Evolutionary conservation across 2,797 vertebrate genomes (phyloP).

Genomic region (Tragelaphus oryx): DNA sequence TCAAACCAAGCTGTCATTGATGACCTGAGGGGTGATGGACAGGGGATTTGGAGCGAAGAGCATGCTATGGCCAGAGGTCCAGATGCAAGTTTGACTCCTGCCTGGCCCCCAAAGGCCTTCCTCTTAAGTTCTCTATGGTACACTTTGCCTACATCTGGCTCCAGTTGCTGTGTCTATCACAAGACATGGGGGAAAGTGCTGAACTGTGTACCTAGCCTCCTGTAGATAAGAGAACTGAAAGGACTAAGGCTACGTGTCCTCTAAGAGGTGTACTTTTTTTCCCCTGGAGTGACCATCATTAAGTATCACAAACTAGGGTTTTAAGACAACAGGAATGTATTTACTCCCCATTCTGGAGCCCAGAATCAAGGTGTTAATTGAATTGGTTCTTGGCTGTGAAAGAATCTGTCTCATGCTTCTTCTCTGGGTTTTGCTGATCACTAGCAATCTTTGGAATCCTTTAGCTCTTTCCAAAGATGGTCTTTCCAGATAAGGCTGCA

Average conservation of each 20-base stretch:
- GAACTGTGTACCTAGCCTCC: neutral
- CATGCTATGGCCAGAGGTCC: neutral
- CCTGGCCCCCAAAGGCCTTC: neutral
- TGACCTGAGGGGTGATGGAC: neutral
- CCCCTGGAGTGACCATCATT: no score
- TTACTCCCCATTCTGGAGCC: neutral
- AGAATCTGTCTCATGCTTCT: neutral
- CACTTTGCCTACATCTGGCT: neutral
- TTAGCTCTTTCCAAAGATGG: neutral
- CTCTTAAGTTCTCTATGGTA: no score
- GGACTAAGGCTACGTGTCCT: neutral
- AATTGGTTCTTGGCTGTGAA: neutral
- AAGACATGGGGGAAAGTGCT: no score
- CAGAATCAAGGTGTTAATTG: neutral
- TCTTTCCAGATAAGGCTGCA: neutral
- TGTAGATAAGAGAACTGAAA: neutral
- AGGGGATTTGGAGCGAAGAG: fast-evolving
- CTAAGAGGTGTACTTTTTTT: neutral
- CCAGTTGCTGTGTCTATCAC: neutral
- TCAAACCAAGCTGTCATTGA: neutral
- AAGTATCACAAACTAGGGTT: neutral
- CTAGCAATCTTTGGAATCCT: no score
- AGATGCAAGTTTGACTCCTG: neutral
- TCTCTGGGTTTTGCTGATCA: neutral
- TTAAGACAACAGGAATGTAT: neutral